Percentiles rank a stretch among this genome's conserved stretches.
Conservation (phyloP, 2,797 vertebrate species). For the Coranthus polyacanthus region DNA sequence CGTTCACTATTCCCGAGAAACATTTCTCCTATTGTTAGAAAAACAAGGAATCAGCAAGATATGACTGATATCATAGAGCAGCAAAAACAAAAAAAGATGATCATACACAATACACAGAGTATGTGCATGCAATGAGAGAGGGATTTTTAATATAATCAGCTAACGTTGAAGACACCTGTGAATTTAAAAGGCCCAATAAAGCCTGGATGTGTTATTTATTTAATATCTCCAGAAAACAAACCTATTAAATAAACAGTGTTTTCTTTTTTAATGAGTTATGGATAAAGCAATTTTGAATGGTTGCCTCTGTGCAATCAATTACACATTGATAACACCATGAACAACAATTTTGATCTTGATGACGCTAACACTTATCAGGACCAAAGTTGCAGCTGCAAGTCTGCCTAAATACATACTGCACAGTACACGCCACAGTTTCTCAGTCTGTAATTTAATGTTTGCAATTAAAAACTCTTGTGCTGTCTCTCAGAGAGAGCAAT, state of each 20-base stretch:
- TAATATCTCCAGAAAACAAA: background rate
- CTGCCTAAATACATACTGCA: slow-evolving; percentile 80
- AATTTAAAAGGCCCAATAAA: background rate
- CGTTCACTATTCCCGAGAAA: background rate
- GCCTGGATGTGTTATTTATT: background rate
- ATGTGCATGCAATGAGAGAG: no score
- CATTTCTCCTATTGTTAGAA: background rate
- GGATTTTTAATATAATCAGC: background rate
- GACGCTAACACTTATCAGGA: slow-evolving; percentile 67
- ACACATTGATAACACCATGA: slow-evolving; percentile 34
- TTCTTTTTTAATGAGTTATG: background rate
- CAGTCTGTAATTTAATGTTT: slow-evolving; percentile 85
- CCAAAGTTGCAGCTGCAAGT: slow-evolving; percentile 76
- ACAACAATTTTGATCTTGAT: slow-evolving; percentile 49
- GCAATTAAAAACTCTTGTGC: slow-evolving; percentile 85
- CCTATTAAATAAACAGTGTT: background rate
- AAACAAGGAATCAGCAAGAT: background rate
- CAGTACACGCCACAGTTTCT: slow-evolving; percentile 69
- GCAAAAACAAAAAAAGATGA: background rate
- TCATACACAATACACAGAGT: no score
- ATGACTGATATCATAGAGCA: background rate
- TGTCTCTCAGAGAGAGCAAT: slow-evolving; percentile 79
- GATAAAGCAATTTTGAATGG: background rate
- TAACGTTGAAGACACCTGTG: background rate
- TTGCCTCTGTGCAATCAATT: background rate